Conservation (phyloP, 2,888 invertebrate species). For the Parochlus steinenii region DNA sequence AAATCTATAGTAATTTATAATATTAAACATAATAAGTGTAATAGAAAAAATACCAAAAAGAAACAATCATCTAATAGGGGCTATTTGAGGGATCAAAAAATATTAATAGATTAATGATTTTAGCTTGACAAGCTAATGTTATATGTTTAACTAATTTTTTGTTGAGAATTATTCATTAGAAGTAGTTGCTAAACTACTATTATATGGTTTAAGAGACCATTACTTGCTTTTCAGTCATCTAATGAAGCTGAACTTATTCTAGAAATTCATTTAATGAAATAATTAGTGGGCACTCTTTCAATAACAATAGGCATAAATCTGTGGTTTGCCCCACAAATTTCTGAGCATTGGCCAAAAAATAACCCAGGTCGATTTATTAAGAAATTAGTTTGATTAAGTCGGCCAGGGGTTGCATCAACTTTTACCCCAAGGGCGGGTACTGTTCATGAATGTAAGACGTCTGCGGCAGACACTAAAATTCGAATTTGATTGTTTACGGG, state of each 20-base stretch:
- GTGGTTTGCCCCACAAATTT: conserved; percentile 67
- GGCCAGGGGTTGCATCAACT: conserved; percentile 46
- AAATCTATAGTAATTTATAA: conserved; percentile 36
- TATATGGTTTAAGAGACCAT: conserved; percentile 50
- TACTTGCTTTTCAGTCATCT: conserved; percentile 51
- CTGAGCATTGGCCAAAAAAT: conserved; percentile 61
- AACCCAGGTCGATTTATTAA: conserved; percentile 43
- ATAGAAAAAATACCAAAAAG: conserved; percentile 28
- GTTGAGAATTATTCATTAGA: conserved; percentile 45
- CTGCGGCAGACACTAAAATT: conserved; percentile 40
- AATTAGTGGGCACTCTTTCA: conserved; percentile 38
- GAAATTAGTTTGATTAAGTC: conserved; percentile 46
- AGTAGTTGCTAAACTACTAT: conserved; percentile 46
- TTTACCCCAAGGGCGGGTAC: conserved; percentile 43
- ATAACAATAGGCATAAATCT: conserved; percentile 62
- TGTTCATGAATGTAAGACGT: conserved; percentile 52
- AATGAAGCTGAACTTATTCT: conserved; percentile 34
- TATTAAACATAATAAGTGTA: conserved; percentile 34
- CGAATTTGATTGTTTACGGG: conserved; percentile 46
- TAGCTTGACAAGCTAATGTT: conserved; percentile 50
- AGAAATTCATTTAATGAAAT: conserved; percentile 40
- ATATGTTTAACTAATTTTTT: conserved; percentile 36
- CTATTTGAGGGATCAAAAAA: conserved; percentile 54
- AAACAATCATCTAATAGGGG: conserved; percentile 37
- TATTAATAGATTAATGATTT: conserved; percentile 40